Evolutionary conservation across 2,888 invertebrate genomes (phyloP), one percentile per base, ranked within the genome.

Genomic region (Diaprepes abbreviatus): DNA sequence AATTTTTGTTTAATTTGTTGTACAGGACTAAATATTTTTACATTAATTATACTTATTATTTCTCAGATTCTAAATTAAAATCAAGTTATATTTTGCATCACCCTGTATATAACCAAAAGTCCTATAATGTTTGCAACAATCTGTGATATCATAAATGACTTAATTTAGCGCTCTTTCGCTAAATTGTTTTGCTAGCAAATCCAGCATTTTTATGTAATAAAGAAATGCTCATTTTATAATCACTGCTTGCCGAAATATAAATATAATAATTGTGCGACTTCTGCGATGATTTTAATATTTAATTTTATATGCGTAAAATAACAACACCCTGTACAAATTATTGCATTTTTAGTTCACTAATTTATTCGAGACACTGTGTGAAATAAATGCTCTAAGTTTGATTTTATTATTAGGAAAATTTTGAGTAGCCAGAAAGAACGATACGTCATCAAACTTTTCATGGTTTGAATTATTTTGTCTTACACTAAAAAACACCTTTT

Each of bases 281-380:
- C 36, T 10, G 10, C 12, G 12, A 36, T n/a, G n/a, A n/a, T n/a
- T n/a, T n/a, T n/a, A n/a, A n/a, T 43, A 19, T 43, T 43, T 36
- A 36, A 28, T 28, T 48, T 28, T n/a, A 14, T 28, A 50, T 10
- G 33, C 35, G 35, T 35, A 7, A 54, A 54, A 45, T 24, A 54
- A 35, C 19, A 54, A 36, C 55, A 55, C 36, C 55, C 36, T 24
- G 55, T 55, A 55, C 35, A 55, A 43, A 16, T 16, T 17, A 9
- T 14, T 43, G 58, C 58, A 43, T 58, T 58, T 50, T 58, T 58
- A 57, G 38, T 57, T 57, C 24, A 38, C 57, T 58, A 28, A 17
- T 58, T 58, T 58, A 28, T 43, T 58, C 43, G 3, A 58, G 28
- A 43, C 58, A 43, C 31, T 40, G 55, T 55, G 55, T 55, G 24